A percentile compares a stretch with the other conserved stretches of the same genome.
phyloP scores from a whole-genome alignment of 2,797 vertebrate genomes.

The Champsocephalus esox region DNA sequence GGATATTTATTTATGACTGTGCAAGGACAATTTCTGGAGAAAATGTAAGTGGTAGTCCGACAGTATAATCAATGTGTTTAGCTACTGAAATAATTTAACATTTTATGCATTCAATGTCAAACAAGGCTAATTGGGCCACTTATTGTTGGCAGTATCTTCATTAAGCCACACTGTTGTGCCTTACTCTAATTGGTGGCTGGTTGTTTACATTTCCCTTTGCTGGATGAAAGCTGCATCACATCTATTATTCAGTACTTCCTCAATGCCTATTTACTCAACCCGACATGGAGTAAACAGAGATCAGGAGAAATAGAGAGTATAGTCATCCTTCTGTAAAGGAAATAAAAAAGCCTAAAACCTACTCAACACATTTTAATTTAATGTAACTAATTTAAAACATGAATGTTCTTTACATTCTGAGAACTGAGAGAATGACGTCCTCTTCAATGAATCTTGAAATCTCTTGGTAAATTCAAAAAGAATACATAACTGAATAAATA shows the following conservation, averaged over 20 bases:
- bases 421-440: neutral
- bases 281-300: conserved; percentile 36
- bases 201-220: conserved; percentile 55
- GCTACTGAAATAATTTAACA: neutral
- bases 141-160: conserved; percentile 26
- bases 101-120: conserved; percentile 18
- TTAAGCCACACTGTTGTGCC: conserved; percentile 22
- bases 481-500: neutral
- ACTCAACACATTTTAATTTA: neutral
- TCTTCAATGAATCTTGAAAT: neutral
- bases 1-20: neutral
- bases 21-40: neutral
- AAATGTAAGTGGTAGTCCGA: neutral
- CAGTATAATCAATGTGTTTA: neutral
- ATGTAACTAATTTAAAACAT: neutral
- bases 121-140: conserved; percentile 18
- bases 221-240: conserved; percentile 57
- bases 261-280: conserved; percentile 46
- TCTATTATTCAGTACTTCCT: conserved; percentile 66
- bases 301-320: conserved; percentile 5
- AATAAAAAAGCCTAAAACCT: neutral
- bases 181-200: conserved; percentile 35
- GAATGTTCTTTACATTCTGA: neutral
- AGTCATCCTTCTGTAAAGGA: neutral
- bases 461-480: neutral